These are phyloP conservation scores for Agriopis aurantiaria DNA, from an alignment of 2,888 invertebrate genomes.

Conservation along the genomic window DNA sequence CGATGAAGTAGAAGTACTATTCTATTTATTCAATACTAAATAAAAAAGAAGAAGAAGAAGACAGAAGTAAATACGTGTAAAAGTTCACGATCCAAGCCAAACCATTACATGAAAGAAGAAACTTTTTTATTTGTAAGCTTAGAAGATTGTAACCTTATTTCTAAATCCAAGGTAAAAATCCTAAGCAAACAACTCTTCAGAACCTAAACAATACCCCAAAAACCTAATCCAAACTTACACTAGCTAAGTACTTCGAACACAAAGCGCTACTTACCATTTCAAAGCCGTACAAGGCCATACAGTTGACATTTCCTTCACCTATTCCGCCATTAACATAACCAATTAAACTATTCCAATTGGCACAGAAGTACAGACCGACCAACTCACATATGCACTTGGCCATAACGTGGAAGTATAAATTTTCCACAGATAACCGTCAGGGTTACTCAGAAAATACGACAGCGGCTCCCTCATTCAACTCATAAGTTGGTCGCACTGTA, in stretches of 20 bases:
- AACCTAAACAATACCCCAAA: conserved; percentile 10
- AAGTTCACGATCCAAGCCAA: too few species aligned
- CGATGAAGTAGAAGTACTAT: too few species aligned
- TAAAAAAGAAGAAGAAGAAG: too few species aligned
- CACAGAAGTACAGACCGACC: conserved; percentile 40
- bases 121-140: too few species aligned
- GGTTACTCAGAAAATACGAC: not conserved
- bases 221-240: not conserved
- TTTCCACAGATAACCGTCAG: not conserved
- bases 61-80: too few species aligned
- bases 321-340: conserved; percentile 35
- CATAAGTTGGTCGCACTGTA: not conserved
- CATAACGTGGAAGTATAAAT: not conserved
- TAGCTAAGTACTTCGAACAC: conserved; percentile 15
- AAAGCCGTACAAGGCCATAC: conserved; percentile 18
- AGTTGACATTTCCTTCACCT: conserved; percentile 37
- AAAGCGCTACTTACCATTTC: conserved; percentile 35
- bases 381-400: not conserved
- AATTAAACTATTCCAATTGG: conserved; percentile 46
- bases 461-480: not conserved
- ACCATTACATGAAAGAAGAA: too few species aligned
- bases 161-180: too few species aligned
- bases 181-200: too few species aligned
- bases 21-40: too few species aligned
- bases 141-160: too few species aligned